These are phyloP conservation scores for Dissostichus mawsoni DNA, from an alignment of 2,113 vertebrate species.

Conservation along the genomic window DNA sequence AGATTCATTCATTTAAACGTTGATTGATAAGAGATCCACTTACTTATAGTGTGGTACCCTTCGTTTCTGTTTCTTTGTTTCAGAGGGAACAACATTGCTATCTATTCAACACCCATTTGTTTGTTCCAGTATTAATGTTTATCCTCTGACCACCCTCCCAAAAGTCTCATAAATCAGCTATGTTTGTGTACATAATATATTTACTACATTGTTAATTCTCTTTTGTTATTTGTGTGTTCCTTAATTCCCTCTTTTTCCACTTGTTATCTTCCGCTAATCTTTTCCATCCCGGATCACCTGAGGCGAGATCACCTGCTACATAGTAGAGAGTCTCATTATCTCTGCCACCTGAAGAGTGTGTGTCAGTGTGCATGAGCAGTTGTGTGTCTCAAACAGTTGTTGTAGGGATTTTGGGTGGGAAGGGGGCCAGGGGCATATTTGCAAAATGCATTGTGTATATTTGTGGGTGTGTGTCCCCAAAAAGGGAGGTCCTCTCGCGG, in stretches of 20 bases:
- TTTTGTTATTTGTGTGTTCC: constrained; percentile 41
- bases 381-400: constrained; percentile 10
- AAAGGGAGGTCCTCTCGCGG: constrained; percentile 33
- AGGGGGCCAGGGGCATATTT: neutral
- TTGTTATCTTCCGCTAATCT: constrained; percentile 58
- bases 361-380: constrained; percentile 13
- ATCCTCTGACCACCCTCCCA: neutral
- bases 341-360: constrained; percentile 44
- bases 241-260: constrained; percentile 29
- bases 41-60: neutral
- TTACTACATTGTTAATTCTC: constrained; percentile 52
- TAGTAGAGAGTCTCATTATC: constrained; percentile 7
- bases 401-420: neutral
- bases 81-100: neutral
- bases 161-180: constrained; percentile 18
- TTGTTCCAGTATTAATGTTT: constrained; percentile 26
- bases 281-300: constrained; percentile 58
- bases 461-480: constrained; percentile 1
- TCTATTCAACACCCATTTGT: neutral
- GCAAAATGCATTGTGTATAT: neutral
- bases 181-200: constrained; percentile 37
- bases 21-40: constrained; percentile 29
- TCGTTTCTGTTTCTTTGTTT: neutral
- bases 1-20: neutral
- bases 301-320: constrained; percentile 60